Conservation (phyloP, 1,140 invertebrate genomes). For the Chelonus insularis region DNA sequence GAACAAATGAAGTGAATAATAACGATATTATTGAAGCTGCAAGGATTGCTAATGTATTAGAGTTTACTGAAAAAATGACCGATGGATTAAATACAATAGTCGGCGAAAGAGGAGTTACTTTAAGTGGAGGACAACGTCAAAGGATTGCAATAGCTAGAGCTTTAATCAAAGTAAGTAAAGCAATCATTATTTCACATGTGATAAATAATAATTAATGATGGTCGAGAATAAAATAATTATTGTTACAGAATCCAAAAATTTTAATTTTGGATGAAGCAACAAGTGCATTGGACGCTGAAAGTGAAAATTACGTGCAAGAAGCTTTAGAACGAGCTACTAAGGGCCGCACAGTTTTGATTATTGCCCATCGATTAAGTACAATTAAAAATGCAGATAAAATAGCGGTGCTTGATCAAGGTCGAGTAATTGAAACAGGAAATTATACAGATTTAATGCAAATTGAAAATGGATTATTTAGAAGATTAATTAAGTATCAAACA, state of each 20-base stretch:
- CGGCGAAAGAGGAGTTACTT: constrained; percentile 78
- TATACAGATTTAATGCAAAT: constrained; percentile 71
- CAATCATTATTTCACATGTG: not conserved
- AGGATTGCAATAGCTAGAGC: constrained; percentile 89
- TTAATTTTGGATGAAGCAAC: constrained; percentile 87
- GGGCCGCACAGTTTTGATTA: constrained; percentile 87
- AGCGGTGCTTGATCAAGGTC: constrained; percentile 82
- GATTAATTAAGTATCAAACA: constrained; percentile 70
- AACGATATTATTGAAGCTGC: constrained; percentile 66
- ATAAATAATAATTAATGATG: not conserved
- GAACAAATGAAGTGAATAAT: constrained; percentile 59
- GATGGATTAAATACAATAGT: constrained; percentile 77
- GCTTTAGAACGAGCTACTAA: constrained; percentile 80
- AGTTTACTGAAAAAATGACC: constrained; percentile 76
- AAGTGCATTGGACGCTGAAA: constrained; percentile 89
- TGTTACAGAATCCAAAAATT: constrained; percentile 77
- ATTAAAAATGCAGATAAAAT: constrained; percentile 90
- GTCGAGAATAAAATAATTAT: constrained; percentile 37
- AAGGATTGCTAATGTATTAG: constrained; percentile 77
- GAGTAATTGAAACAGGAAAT: constrained; percentile 79
- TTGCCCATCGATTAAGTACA: constrained; percentile 91
- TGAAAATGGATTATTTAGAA: constrained; percentile 66
- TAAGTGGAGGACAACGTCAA: constrained; percentile 87
- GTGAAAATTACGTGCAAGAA: constrained; percentile 85
- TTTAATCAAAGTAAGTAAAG: constrained; percentile 71